These are phyloP conservation scores for Saturnia japonica DNA, from an alignment of 2,888 invertebrate genomes.

Conservation along the genomic window DNA sequence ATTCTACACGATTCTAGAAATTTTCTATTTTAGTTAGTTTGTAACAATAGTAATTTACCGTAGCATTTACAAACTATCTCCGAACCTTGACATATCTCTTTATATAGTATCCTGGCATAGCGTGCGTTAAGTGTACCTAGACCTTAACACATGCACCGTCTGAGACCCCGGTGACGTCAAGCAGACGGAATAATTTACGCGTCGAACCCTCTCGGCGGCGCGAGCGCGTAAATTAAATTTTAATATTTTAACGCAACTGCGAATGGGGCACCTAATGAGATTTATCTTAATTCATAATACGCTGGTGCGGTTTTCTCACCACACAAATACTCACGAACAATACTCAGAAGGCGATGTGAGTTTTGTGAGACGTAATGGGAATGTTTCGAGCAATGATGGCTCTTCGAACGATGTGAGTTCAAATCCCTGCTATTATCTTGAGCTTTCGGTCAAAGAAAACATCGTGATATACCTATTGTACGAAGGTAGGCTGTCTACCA, in stretches of 20 bases:
- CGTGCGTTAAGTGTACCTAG: not conserved
- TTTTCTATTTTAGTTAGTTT: too few species aligned
- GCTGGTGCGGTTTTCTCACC: not conserved
- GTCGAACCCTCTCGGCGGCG: conserved; percentile 15
- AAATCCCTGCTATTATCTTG: too few species aligned
- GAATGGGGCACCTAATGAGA: conserved; percentile 2
- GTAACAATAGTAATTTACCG: not conserved
- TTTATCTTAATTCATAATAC: conserved; percentile 11
- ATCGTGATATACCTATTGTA: too few species aligned
- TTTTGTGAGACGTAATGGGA: not conserved
- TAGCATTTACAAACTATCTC: not conserved
- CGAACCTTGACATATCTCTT: too few species aligned
- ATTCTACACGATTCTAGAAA: too few species aligned
- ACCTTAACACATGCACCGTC: conserved; percentile 5
- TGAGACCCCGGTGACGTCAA: conserved; percentile 37
- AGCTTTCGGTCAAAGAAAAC: too few species aligned
- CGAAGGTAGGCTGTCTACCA: too few species aligned
- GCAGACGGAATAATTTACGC: conserved; percentile 42
- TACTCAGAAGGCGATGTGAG: not conserved
- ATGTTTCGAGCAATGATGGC: too few species aligned
- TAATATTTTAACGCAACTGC: conserved; percentile 41
- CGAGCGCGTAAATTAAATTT: conserved; percentile 47
- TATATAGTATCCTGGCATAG: not conserved
- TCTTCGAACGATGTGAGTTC: too few species aligned
- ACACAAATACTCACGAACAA: not conserved